Conservation (phyloP, 2,888 invertebrate species). For the Zaprionus obscuricornis region DNA sequence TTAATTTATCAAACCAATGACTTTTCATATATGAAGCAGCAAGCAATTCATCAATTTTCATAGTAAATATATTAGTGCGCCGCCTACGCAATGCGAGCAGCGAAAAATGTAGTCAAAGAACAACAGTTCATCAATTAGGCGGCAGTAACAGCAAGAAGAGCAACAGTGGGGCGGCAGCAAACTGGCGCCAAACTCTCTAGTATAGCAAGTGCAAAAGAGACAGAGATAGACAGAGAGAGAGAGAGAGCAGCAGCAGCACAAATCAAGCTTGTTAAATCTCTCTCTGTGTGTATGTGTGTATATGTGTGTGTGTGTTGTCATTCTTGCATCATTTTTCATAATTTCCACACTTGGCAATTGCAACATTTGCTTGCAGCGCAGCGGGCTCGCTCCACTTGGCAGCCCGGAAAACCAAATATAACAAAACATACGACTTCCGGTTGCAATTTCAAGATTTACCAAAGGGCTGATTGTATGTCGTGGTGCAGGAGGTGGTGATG, state of each 20-base stretch:
- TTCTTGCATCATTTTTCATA: slow-evolving; percentile 67
- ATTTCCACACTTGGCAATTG: slow-evolving; percentile 62
- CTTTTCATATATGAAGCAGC: slow-evolving; percentile 34
- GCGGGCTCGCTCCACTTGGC: slow-evolving; percentile 5
- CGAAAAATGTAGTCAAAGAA: slow-evolving; percentile 7
- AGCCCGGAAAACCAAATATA: slow-evolving; percentile 67
- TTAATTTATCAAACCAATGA: slow-evolving; percentile 58
- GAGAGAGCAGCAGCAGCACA: neutral
- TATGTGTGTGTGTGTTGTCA: no score
- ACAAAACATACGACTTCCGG: slow-evolving; percentile 75
- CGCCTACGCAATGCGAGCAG: slow-evolving; percentile 54
- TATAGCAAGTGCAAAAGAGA: slow-evolving; percentile 36
- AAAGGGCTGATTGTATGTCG: neutral
- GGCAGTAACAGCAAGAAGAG: slow-evolving; percentile 54
- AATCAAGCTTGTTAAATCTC: slow-evolving; percentile 46
- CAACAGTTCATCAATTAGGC: slow-evolving; percentile 62
- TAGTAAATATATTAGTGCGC: slow-evolving; percentile 49
- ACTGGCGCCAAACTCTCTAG: slow-evolving; percentile 14
- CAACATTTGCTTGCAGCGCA: slow-evolving; percentile 7
- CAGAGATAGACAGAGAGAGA: neutral
- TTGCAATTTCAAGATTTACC: slow-evolving; percentile 41
- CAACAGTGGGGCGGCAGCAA: slow-evolving; percentile 39
- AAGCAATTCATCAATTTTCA: slow-evolving; percentile 63
- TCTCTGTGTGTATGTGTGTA: no score
- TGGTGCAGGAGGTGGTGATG: neutral